Evolutionary conservation across 2,888 invertebrate species (phyloP).

Genomic region (Cyclophora punctaria): DNA sequence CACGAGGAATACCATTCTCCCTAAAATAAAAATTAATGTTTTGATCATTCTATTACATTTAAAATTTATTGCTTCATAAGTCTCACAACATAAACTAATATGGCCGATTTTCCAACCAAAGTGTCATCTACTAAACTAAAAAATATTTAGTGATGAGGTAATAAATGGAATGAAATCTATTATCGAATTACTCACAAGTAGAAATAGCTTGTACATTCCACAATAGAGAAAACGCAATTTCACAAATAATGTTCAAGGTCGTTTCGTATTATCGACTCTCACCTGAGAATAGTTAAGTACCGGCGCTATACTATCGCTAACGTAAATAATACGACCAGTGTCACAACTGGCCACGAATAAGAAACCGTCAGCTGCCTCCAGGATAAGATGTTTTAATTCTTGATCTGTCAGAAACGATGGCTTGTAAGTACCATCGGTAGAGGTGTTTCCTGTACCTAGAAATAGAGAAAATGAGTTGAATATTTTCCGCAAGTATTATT

Average conservation of each 20-base stretch:
- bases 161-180: no score
- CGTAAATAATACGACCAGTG: conserved; percentile 97
- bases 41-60: conserved; percentile 37
- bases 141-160: no score
- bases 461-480: conserved; percentile 11
- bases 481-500: no score
- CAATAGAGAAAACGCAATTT: no score
- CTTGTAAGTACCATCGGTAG: conserved; percentile 96
- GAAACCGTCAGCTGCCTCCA: conserved; percentile 99
- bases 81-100: background rate
- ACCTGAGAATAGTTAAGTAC: conserved; percentile 97
- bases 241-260: no score
- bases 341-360: conserved; percentile 96
- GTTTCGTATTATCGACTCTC: conserved; percentile 7
- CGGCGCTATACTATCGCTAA: conserved; percentile 98
- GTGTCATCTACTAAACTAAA: background rate
- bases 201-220: no score
- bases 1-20: conserved; percentile 98
- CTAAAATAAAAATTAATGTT: conserved; percentile 46
- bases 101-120: background rate
- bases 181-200: no score
- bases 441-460: conserved; percentile 96
- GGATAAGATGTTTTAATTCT: conserved; percentile 97
- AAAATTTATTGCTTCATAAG: background rate
- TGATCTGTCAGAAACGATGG: conserved; percentile 99